phyloP scores from a whole-genome alignment of 2,797 vertebrate species.

The Sylvilagus floridanus region DNA sequence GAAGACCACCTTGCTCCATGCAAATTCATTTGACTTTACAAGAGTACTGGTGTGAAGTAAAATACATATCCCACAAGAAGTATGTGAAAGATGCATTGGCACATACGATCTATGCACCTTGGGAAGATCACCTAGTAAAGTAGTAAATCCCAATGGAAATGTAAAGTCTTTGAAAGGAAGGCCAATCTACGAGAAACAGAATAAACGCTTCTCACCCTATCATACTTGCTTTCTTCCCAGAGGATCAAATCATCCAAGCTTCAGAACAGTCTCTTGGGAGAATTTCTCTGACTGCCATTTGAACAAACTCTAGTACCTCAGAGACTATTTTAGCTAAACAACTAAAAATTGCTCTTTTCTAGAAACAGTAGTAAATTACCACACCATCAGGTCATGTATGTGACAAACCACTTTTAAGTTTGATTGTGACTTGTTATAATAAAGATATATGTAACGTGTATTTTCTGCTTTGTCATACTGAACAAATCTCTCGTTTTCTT shows the following conservation, averaged over 20 bases:
- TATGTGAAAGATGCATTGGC: background rate
- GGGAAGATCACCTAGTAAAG: background rate
- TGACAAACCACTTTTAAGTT: background rate
- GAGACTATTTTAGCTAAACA: background rate
- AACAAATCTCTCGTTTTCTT: conserved; percentile 1
- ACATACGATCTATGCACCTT: background rate
- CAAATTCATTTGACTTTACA: background rate
- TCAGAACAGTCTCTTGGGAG: background rate
- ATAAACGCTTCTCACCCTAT: background rate
- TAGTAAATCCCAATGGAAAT: background rate
- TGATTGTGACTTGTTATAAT: background rate
- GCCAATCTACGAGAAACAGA: background rate
- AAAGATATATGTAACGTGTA: background rate
- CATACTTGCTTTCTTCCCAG: conserved; percentile 7
- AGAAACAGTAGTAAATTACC: background rate
- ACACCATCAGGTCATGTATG: background rate
- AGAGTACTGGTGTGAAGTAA: background rate
- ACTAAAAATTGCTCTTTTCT: background rate
- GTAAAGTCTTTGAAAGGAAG: background rate
- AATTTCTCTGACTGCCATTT: conserved; percentile 11
- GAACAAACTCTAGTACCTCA: background rate
- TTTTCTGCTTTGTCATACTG: conserved; percentile 41
- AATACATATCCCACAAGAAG: background rate
- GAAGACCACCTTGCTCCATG: background rate
- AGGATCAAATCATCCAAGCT: background rate